Evolutionary conservation across 2,797 vertebrate species (phyloP), one percentile per base, ranked within the genome.

Genomic region (Xenops minutus): DNA sequence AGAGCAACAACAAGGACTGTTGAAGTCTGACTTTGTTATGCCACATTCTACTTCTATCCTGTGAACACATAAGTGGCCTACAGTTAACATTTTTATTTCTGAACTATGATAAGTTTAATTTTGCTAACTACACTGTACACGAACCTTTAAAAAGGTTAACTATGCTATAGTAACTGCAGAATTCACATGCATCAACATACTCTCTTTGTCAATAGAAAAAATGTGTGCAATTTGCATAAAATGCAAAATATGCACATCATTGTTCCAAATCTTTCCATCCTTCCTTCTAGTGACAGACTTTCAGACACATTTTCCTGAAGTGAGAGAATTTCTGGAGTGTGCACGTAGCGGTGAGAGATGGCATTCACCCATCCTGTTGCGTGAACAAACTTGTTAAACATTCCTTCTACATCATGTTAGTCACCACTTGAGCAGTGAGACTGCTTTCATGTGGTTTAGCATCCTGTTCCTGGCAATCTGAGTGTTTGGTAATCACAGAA

Each of bases 391-490:
- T 92, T 90, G 96, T 90, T 92, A 90, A 91, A 88, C 76, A 32
- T 88, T 94, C 83, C 56, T 93, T 89, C 80, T 69, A 22, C 73
- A 88, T 36, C n/a, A 39, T 48, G 67, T 94, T 94, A 97, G 94
- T 96, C 94, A 92, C 71, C 73, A 12, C 80, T 82, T 32, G 71
- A 93, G 93, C 92, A 89, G 58, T 1, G 0, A 88, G 85, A 20
- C 89, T 67, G 41, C 76, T 92, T 93, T 95, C 85, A 61, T 93
- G 94, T 88, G 89, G 83, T 46, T 95, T 90, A 92, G 85, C 89
- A 95, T 96, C 92, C 94, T 96, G 91, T 86, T 94, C 79, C 93
- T 93, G 77, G 83, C 84, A 79, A 76, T 86, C 55, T 26, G 56
- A 63, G 52, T 48, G 34, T 72, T 78, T 78, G 46, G 80, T 78